phyloP scores from a whole-genome alignment of 1,140 invertebrate species.

The Homarus americanus region DNA sequence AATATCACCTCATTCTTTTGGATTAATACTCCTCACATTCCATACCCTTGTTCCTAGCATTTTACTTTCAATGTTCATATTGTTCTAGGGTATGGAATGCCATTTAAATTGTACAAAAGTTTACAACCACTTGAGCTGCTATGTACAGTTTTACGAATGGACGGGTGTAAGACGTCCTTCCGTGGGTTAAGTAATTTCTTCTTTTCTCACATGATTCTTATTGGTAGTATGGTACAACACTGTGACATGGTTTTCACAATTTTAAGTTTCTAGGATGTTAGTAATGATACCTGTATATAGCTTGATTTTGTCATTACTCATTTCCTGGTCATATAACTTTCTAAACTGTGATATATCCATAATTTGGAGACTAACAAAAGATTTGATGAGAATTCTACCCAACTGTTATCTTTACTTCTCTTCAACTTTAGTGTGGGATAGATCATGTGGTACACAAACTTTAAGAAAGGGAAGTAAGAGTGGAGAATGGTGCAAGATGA shows the following conservation, averaged over 20 bases:
- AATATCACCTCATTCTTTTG: slow-evolving; percentile 1
- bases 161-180: background rate
- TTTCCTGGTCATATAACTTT: background rate
- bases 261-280: background rate
- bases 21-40: slow-evolving; percentile 13
- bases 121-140: background rate
- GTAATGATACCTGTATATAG: background rate
- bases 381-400: too few relatives aligned
- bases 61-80: background rate
- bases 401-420: too few relatives aligned
- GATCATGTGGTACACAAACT: too few relatives aligned
- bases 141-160: background rate
- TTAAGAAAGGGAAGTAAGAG: too few relatives aligned
- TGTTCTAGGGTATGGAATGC: slow-evolving; percentile 20
- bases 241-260: background rate
- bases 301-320: background rate
- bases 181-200: too few relatives aligned
- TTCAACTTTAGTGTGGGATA: too few relatives aligned
- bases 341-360: background rate
- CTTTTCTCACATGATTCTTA: too few relatives aligned
- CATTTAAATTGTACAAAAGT: background rate
- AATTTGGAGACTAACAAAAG: background rate
- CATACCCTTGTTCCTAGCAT: slow-evolving; percentile 26
- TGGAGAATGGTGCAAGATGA: too few relatives aligned
- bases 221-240: too few relatives aligned